Evolutionary conservation across 2,797 vertebrate species (phyloP), one percentile per base, ranked within the genome.

Genomic region (Chloroceryle amazona): DNA sequence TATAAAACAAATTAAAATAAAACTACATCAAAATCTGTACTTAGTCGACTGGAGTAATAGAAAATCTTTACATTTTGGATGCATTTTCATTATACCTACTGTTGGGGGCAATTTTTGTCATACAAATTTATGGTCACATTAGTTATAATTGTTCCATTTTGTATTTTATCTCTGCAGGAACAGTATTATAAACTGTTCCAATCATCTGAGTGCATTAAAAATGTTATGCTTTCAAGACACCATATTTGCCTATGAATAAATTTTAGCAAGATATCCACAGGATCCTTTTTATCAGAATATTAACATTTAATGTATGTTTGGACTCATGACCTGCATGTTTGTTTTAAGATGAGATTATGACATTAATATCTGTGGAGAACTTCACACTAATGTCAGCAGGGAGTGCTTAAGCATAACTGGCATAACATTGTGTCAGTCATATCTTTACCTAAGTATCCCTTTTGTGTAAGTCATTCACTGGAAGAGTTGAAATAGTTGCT

Each of bases 1-100:
- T 12, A 86, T 51, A 92, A 84, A 83, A 16, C 17, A 92, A 81
- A 81, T 81, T 10, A 80, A 90, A 89, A 88, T 35, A 79, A 76
- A 93, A 12, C 28, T 63, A 29, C 33, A 72, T 86, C 23, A 90
- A 89, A 71, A 91, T 13, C 49, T 65, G 33, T 44, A 20, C 11
- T 42, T 57, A 23, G 52, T 42, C 49, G 31, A 49, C 44, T 52
- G 41, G 73, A 65, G 20, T 57, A 51, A 81, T 22, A 89, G 26
- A 62, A 74, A 52, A 6, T 12, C 42, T 81, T 82, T 18, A 65
- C 21, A 23, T 81, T 86, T 55, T 44, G 23, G 14, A 26, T 47
- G 13, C 33, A 39, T 93, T 91, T 86, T 88, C 66, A 74, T 90
- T 90, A 80, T 51, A 54, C 17, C 46, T 90, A n/a, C 78, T 47